These are phyloP conservation scores for Bos javanicus DNA, from an alignment of 2,113 vertebrate species.

Conservation along the genomic window DNA sequence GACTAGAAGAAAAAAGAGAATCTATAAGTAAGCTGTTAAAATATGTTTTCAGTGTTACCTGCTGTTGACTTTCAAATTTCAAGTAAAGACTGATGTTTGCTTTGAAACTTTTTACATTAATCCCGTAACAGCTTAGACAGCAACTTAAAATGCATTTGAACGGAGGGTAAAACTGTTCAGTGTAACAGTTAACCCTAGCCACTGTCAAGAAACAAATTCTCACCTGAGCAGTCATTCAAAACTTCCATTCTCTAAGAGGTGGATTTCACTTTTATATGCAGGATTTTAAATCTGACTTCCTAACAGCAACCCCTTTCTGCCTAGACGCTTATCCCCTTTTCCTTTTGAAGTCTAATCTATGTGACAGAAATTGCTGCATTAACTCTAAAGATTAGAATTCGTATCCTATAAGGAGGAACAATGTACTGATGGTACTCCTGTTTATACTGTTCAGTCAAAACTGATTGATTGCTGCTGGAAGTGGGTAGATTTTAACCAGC, in stretches of 20 bases:
- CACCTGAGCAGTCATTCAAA: not conserved
- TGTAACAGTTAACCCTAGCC: not conserved
- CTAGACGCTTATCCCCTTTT: not conserved
- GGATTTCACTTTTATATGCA: not conserved
- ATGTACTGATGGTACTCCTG: not conserved
- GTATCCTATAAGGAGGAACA: not conserved
- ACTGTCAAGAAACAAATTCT: not conserved
- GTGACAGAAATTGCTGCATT: not conserved
- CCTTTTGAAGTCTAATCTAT: not conserved
- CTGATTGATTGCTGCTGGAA: not conserved
- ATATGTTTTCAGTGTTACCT: not conserved
- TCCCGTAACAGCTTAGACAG: not conserved
- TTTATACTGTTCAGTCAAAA: not conserved
- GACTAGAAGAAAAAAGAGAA: not conserved
- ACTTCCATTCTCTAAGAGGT: not conserved
- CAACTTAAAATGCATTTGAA: not conserved
- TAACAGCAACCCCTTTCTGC: not conserved
- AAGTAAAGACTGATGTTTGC: not conserved
- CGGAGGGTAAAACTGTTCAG: not conserved
- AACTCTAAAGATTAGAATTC: not conserved
- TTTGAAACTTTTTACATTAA: conserved; percentile 1
- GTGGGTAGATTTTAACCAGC: not conserved
- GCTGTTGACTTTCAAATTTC: not conserved
- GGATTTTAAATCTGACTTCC: not conserved
- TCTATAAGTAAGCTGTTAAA: not conserved